Evolutionary conservation across 92 coral and sea anemone genomes (phyloP).

Genomic region (Paragorgia papillata): DNA sequence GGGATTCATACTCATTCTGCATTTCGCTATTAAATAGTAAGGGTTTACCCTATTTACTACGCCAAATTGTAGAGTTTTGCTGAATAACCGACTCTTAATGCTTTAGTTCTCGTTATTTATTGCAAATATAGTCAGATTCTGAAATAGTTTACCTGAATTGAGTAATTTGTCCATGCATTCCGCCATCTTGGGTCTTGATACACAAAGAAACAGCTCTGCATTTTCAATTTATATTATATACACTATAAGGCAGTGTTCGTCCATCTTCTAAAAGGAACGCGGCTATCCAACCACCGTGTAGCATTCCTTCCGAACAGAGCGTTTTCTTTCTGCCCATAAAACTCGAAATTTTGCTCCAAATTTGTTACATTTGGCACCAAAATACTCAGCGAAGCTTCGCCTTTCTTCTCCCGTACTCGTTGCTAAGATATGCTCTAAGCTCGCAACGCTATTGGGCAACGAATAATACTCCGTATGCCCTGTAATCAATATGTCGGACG

Average conservation of each 20-base stretch:
- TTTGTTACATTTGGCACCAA: conserved; percentile 20
- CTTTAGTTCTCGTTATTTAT: background rate
- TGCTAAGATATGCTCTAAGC: conserved; percentile 2
- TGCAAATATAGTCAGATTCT: background rate
- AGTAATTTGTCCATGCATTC: background rate
- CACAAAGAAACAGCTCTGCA: conserved; percentile 31
- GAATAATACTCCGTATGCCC: background rate
- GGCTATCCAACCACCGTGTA: background rate
- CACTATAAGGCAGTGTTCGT: background rate
- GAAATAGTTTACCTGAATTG: background rate
- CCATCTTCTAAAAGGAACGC: too few species aligned
- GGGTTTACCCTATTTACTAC: conserved; percentile 1
- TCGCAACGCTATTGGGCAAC: conserved; percentile 21
- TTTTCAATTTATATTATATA: conserved; percentile 39
- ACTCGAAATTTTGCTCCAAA: conserved; percentile 9
- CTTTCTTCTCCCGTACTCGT: background rate
- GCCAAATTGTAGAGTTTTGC: background rate
- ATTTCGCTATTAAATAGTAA: conserved; percentile 6
- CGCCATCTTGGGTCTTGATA: conserved; percentile 5
- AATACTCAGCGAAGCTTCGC: background rate
- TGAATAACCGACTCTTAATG: too few species aligned
- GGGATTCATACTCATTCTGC: conserved; percentile 5
- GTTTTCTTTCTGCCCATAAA: background rate
- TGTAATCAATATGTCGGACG: background rate
- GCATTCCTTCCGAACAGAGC: background rate